Evolutionary conservation across 1,140 invertebrate species (phyloP), one percentile per base, ranked within the genome.

Genomic region (Drosophila serrata): DNA sequence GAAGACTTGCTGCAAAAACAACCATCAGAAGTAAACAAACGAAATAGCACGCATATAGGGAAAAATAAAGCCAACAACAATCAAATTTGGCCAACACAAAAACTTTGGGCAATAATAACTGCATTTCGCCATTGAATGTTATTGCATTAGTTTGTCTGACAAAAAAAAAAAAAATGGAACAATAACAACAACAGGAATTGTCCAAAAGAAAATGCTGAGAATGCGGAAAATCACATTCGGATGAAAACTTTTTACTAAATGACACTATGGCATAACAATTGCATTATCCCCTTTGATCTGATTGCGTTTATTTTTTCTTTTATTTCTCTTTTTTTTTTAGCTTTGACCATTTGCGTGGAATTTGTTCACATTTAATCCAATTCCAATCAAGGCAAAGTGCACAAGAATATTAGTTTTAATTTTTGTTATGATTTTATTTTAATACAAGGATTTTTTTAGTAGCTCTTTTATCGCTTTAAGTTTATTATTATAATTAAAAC

Each of bases 61-160:
- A 58, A 48, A 56, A 49, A 72, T 72, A 70, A 72, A 81, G 48
- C 48, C 68, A 75, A 79, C 58, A 79, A 69, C 59, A 76, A 75
- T 75, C 59, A 62, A 57, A 78, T 51, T 75, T 55, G 61, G 53
- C 53, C 73, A 76, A 68, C 61, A 78, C 15, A 51, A 60, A 58
- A 70, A 79, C 72, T 62, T 82, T 73, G 24, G 46, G 49, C 69
- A 75, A 86, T 86, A 86, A 86, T 86, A 86, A 86, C 82, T 79
- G 79, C 65, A 86, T 84, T 80, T 80, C 77, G 40, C 81, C 81
- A 84, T 87, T 86, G 82, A 86, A 82, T 86, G 78, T 86, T 86
- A 86, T 86, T 86, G 82, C 82, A 87, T 87, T 86, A 86, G 82
- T 86, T 86, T 79, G 70, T 43, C 35, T 57, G 68, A 15, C 22